phyloP scores from a whole-genome alignment of 2,888 invertebrate genomes.

The Pollenia labialis region DNA sequence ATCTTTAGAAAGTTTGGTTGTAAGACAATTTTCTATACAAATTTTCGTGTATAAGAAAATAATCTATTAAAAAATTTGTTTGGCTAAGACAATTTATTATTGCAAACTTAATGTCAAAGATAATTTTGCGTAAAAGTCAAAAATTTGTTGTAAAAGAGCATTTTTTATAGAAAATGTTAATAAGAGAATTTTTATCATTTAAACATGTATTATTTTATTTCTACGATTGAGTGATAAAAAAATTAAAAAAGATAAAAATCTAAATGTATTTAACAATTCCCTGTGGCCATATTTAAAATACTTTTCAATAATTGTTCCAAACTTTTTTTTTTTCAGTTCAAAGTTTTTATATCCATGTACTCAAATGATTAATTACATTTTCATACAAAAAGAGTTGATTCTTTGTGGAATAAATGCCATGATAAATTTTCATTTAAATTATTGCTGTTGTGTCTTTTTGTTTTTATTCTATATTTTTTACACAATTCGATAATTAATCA shows the following conservation, averaged over 20 bases:
- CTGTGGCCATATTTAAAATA: neutral
- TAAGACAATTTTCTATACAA: too few relatives aligned
- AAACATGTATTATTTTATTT: too few relatives aligned
- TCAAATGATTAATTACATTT: conserved; percentile 47
- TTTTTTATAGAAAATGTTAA: too few relatives aligned
- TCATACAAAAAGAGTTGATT: conserved; percentile 30
- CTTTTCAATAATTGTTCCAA: conserved; percentile 9
- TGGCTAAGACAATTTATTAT: too few relatives aligned
- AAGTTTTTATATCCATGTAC: conserved; percentile 34
- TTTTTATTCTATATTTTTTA: conserved; percentile 12
- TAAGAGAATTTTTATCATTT: too few relatives aligned
- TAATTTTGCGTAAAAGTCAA: too few relatives aligned
- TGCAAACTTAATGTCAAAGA: too few relatives aligned
- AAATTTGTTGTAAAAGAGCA: too few relatives aligned
- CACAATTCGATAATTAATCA: conserved; percentile 64
- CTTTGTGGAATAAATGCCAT: conserved; percentile 42
- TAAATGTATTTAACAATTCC: neutral
- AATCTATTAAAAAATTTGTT: too few relatives aligned
- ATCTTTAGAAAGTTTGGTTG: too few relatives aligned
- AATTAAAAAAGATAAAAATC: neutral
- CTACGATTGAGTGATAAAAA: neutral
- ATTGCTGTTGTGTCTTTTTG: neutral
- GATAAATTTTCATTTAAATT: conserved; percentile 53
- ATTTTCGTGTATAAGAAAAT: too few relatives aligned
- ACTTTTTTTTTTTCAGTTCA: neutral